Evolutionary conservation across 2,888 invertebrate species (phyloP).

Genomic region (Argyra leucocephala): DNA sequence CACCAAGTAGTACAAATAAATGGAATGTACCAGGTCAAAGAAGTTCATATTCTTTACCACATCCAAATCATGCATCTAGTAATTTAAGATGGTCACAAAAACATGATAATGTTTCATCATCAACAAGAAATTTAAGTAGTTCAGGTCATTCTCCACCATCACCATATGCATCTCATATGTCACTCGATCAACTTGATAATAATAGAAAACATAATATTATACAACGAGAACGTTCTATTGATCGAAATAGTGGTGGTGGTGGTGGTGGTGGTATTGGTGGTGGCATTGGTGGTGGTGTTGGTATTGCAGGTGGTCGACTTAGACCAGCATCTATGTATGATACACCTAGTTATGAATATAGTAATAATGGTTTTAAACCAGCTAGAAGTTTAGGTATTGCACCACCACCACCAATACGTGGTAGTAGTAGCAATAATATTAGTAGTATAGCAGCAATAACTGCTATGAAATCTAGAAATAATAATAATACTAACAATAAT

Average conservation of each 20-base stretch:
- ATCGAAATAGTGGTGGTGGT: constrained; percentile 1
- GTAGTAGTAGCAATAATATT: constrained; percentile 7
- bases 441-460: not conserved
- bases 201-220: not conserved
- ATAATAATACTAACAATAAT: too few species aligned
- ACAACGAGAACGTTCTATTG: not conserved
- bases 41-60: constrained; percentile 29
- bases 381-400: constrained; percentile 13
- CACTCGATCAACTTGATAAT: constrained; percentile 10
- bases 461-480: not conserved
- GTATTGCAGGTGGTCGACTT: constrained; percentile 15
- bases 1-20: constrained; percentile 23
- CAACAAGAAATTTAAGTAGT: constrained; percentile 21
- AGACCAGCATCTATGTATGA: constrained; percentile 27
- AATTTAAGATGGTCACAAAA: constrained; percentile 27
- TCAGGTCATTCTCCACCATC: constrained; percentile 24
- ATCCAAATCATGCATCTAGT: constrained; percentile 30
- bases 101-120: constrained; percentile 23
- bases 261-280: not conserved
- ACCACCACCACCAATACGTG: constrained; percentile 9
- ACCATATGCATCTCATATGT: not conserved
- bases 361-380: constrained; percentile 20
- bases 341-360: constrained; percentile 20
- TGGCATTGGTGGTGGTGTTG: constrained; percentile 9
- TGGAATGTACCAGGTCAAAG: constrained; percentile 27